Percentiles rank a stretch among this genome's conserved stretches.
These are phyloP conservation scores for Oligia fasciuncula DNA, from an alignment of 2,888 invertebrate species.

Conservation along the genomic window DNA sequence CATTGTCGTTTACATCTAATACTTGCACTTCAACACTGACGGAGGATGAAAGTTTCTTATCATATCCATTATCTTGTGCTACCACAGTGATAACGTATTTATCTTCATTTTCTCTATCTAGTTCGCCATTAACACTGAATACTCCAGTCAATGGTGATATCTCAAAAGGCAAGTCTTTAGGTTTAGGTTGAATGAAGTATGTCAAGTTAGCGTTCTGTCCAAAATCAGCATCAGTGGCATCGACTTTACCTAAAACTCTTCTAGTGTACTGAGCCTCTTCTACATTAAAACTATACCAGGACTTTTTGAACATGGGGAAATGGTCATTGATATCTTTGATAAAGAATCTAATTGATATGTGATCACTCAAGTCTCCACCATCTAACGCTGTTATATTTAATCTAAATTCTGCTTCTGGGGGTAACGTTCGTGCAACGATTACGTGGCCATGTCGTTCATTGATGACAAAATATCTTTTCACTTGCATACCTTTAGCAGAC, in stretches of 20 bases:
- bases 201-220: conserved; percentile 94
- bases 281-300: conserved; percentile 95
- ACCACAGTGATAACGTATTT: conserved; percentile 93
- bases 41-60: conserved; percentile 91
- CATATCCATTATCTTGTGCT: conserved; percentile 93
- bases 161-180: conserved; percentile 91
- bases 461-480: conserved; percentile 93
- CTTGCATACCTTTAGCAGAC: conserved; percentile 83
- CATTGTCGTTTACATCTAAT: conserved; percentile 95
- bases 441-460: conserved; percentile 94
- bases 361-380: conserved; percentile 93
- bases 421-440: conserved; percentile 92
- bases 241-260: conserved; percentile 93
- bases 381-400: conserved; percentile 94
- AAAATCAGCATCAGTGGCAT: conserved; percentile 94
- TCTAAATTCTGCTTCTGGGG: conserved; percentile 93
- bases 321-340: conserved; percentile 96
- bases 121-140: conserved; percentile 92
- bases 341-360: conserved; percentile 92
- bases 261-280: conserved; percentile 94
- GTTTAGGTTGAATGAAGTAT: conserved; percentile 90
- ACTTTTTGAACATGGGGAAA: conserved; percentile 94
- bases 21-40: conserved; percentile 95
- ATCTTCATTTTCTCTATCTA: conserved; percentile 94
- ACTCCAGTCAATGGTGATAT: conserved; percentile 93